Evolutionary conservation across 1,140 invertebrate genomes (phyloP).

Genomic region (Galendromus occidentalis): DNA sequence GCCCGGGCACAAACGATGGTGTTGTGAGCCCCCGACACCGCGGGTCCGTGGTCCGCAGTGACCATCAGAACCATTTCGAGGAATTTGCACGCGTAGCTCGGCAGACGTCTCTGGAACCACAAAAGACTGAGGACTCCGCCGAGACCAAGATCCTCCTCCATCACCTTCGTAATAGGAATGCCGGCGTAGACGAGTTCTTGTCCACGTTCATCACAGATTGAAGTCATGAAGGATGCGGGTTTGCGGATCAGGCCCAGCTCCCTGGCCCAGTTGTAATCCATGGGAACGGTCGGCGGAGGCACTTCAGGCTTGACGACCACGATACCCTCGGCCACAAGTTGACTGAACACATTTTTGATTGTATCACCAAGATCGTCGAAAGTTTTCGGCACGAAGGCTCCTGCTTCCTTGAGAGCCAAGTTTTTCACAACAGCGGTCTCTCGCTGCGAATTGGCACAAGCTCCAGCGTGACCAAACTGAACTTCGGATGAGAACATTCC

Average conservation of each 20-base stretch:
- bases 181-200: conserved; percentile 95
- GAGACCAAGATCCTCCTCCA: conserved; percentile 58
- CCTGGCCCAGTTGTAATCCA: conserved; percentile 97
- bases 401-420: conserved; percentile 51
- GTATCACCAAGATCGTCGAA: conserved; percentile 76
- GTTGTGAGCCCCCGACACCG: conserved; percentile 95
- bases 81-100: conserved; percentile 85
- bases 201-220: conserved; percentile 95
- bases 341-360: conserved; percentile 51
- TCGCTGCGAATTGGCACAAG: conserved; percentile 80
- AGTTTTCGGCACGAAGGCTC: conserved; percentile 70
- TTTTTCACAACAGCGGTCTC: conserved; percentile 92
- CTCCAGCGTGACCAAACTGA: conserved; percentile 98
- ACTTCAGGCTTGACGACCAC: conserved; percentile 74
- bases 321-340: conserved; percentile 54
- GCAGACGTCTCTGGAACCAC: conserved; percentile 94
- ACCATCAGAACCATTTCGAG: conserved; percentile 98
- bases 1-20: conserved; percentile 97
- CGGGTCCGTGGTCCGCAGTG: conserved; percentile 96
- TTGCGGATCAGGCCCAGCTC: conserved; percentile 95
- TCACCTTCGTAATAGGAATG: conserved; percentile 75
- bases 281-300: conserved; percentile 92
- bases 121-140: conserved; percentile 89
- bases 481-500: conserved; percentile 36
- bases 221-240: conserved; percentile 97